Conservation (phyloP, 2,797 vertebrate genomes). For the Brotula barbata region DNA sequence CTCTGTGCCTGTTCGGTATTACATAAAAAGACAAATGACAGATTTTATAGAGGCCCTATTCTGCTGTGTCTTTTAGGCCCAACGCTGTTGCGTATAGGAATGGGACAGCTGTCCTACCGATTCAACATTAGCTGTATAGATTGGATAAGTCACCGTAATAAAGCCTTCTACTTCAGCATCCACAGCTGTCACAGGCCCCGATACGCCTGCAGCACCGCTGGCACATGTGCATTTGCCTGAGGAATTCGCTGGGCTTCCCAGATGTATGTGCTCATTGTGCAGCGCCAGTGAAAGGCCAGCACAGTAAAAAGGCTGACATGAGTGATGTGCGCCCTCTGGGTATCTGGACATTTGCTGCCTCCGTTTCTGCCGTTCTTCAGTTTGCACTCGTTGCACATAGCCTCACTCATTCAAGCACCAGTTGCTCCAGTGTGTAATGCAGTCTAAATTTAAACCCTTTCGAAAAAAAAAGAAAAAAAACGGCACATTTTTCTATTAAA, state of each 20-base stretch:
- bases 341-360: slow-evolving; percentile 47
- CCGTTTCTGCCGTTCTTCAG: slow-evolving; percentile 16
- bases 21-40: slow-evolving; percentile 61
- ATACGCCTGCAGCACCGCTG: slow-evolving; percentile 53
- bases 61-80: slow-evolving; percentile 49
- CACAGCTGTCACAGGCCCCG: slow-evolving; percentile 66
- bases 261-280: slow-evolving; percentile 69
- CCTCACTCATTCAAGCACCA: slow-evolving; percentile 19
- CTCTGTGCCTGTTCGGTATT: slow-evolving; percentile 49
- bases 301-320: slow-evolving; percentile 44
- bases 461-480: slow-evolving; percentile 25
- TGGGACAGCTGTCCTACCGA: slow-evolving; percentile 71
- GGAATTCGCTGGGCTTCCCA: slow-evolving; percentile 50
- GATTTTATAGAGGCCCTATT: slow-evolving; percentile 65
- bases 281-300: slow-evolving; percentile 32
- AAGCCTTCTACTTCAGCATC: slow-evolving; percentile 49
- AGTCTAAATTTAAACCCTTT: slow-evolving; percentile 38
- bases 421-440: slow-evolving; percentile 44
- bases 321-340: slow-evolving; percentile 52
- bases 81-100: slow-evolving; percentile 40
- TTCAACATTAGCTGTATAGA: slow-evolving; percentile 63
- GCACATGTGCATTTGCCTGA: slow-evolving; percentile 65
- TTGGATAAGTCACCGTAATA: slow-evolving; percentile 63
- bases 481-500: slow-evolving; percentile 25
- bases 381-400: slow-evolving; percentile 8